Percentiles rank a stretch among this genome's conserved stretches.
Conservation (phyloP, 1,140 invertebrate species). For the Meloidogyne chitwoodi region DNA sequence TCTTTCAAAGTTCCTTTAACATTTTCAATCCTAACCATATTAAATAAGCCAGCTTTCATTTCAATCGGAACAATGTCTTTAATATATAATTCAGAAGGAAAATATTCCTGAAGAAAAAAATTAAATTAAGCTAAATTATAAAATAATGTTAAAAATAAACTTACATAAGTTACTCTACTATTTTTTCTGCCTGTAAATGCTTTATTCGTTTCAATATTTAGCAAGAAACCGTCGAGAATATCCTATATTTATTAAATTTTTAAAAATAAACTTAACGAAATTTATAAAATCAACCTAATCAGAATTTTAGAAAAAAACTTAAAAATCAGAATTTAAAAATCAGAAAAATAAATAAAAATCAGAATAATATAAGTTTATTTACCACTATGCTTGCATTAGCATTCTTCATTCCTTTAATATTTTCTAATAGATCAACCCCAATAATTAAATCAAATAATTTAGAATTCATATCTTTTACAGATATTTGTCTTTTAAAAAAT, state of each 20-base stretch:
- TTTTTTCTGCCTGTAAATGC: neutral
- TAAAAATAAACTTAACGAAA: too few relatives aligned
- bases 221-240: neutral
- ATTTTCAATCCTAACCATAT: neutral
- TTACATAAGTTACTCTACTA: neutral
- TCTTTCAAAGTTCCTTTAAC: neutral
- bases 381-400: neutral
- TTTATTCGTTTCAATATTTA: neutral
- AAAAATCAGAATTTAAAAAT: too few relatives aligned
- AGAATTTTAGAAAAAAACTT: too few relatives aligned
- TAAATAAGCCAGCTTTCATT: neutral
- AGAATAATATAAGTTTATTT: too few relatives aligned
- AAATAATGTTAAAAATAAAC: neutral
- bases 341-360: too few relatives aligned
- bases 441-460: neutral
- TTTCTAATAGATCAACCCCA: neutral
- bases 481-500: conserved; percentile 38
- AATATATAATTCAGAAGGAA: neutral
- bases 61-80: neutral
- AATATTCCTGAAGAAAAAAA: neutral
- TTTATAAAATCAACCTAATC: too few relatives aligned
- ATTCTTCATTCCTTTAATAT: neutral
- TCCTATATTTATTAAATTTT: neutral
- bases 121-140: neutral
- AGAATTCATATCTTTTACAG: neutral